A percentile compares a stretch with the other conserved stretches of the same genome.
Conservation (phyloP, 2,797 vertebrate species). For the Scleropages formosus region DNA sequence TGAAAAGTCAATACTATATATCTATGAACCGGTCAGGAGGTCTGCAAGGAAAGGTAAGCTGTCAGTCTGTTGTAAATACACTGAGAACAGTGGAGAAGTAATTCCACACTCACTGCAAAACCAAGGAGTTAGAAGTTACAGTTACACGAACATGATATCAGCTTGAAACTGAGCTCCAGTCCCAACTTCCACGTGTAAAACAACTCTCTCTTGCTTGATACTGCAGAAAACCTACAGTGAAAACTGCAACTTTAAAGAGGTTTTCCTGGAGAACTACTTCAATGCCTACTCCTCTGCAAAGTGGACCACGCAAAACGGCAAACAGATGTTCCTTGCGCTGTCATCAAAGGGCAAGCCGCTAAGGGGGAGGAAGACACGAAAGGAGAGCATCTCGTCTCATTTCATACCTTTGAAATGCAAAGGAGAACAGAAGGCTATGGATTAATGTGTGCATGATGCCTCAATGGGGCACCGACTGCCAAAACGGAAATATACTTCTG, state of each 20-base stretch:
- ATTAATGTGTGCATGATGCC: slow-evolving; percentile 46
- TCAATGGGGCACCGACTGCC: neutral
- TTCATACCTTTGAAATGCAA: slow-evolving; percentile 93
- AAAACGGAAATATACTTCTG: slow-evolving; percentile 18
- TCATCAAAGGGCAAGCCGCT: slow-evolving; percentile 87
- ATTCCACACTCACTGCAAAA: no score
- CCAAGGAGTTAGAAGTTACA: neutral
- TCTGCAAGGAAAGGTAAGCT: slow-evolving; percentile 90
- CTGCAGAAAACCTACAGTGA: slow-evolving; percentile 89
- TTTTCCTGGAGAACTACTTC: slow-evolving; percentile 96
- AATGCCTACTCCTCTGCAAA: slow-evolving; percentile 94
- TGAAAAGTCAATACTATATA: slow-evolving; percentile 95
- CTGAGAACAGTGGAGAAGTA: no score
- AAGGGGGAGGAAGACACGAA: slow-evolving; percentile 88
- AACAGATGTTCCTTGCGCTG: slow-evolving; percentile 92
- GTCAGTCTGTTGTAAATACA: neutral
- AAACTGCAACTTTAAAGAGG: slow-evolving; percentile 96
- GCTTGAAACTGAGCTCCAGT: neutral
- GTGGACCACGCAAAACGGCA: slow-evolving; percentile 81
- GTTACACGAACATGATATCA: neutral
- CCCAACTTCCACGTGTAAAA: neutral
- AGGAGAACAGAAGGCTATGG: slow-evolving; percentile 71
- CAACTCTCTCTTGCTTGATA: neutral
- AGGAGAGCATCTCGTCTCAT: slow-evolving; percentile 86
- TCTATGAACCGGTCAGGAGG: slow-evolving; percentile 91